phyloP scores from a whole-genome alignment of 2,113 vertebrate genomes.

The Cinclus cinclus region DNA sequence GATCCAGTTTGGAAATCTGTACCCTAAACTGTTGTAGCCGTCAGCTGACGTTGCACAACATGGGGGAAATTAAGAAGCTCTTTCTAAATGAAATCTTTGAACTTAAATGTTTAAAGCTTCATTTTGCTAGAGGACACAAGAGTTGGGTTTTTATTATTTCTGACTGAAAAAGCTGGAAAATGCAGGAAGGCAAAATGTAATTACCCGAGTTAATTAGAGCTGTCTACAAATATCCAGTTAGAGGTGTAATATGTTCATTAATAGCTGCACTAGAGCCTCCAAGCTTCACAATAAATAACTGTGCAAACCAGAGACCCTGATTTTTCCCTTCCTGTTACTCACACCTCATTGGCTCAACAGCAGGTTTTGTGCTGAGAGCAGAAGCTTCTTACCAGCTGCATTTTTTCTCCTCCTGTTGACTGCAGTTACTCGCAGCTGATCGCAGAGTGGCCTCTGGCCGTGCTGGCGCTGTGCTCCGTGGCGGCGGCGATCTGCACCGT shows the following conservation, averaged over 20 bases:
- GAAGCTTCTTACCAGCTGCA: not conserved
- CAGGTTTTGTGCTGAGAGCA: not conserved
- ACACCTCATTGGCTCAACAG: not conserved
- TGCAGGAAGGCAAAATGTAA: conserved; percentile 18
- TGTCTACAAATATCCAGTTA: not conserved
- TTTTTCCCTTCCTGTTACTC: not conserved
- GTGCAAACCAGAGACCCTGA: not conserved
- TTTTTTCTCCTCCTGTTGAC: conserved; percentile 38
- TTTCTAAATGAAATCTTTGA: not conserved
- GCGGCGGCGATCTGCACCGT: conserved; percentile 82
- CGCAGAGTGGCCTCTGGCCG: conserved; percentile 82
- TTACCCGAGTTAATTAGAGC: conserved; percentile 26
- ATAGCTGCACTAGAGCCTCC: not conserved
- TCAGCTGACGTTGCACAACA: not conserved
- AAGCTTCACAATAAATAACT: not conserved
- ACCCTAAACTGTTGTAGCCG: not conserved
- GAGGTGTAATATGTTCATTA: not conserved
- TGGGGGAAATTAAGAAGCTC: not conserved
- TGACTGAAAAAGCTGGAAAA: conserved; percentile 28
- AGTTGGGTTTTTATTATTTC: conserved; percentile 29
- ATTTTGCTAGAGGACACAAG: not conserved
- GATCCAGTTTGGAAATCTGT: not conserved
- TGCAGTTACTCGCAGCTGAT: conserved; percentile 89
- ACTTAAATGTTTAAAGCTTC: conserved; percentile 48
- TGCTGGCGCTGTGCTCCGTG: conserved; percentile 80